These are phyloP conservation scores for Miichthys miiuy DNA, from an alignment of 2,797 vertebrate species.

Conservation along the genomic window DNA sequence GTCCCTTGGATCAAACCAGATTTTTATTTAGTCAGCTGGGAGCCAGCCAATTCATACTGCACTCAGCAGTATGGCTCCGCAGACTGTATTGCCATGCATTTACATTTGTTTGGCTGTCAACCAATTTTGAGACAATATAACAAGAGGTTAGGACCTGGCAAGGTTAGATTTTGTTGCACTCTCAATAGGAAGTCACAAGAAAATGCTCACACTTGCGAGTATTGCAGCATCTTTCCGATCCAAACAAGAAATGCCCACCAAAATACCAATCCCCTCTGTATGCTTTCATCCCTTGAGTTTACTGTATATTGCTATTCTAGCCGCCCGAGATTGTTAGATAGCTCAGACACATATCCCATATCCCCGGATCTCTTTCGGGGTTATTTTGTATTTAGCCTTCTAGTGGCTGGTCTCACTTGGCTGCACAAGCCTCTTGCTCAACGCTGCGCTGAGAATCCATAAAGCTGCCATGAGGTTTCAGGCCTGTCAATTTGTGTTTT, in stretches of 20 bases:
- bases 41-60: conserved; percentile 43
- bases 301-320: conserved; percentile 68
- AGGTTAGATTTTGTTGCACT: conserved; percentile 41
- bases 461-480: conserved; percentile 72
- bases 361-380: conserved; percentile 68
- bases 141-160: conserved; percentile 43
- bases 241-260: conserved; percentile 49
- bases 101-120: conserved; percentile 60
- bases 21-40: conserved; percentile 69
- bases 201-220: conserved; percentile 34
- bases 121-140: conserved; percentile 43
- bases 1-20: conserved; percentile 70
- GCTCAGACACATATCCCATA: conserved; percentile 65
- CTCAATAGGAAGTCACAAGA: conserved; percentile 40
- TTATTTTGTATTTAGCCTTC: conserved; percentile 79
- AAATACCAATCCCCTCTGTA: conserved; percentile 37
- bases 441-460: conserved; percentile 69
- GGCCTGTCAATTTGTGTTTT: conserved; percentile 68
- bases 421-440: conserved; percentile 69
- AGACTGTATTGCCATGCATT: conserved; percentile 44
- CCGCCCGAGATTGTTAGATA: conserved; percentile 66
- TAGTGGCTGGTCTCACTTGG: conserved; percentile 74
- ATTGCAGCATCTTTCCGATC: conserved; percentile 11
- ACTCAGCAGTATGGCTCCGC: conserved; percentile 13
- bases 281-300: conserved; percentile 53